Evolutionary conservation across 2,797 vertebrate species (phyloP).

Genomic region (Pipistrellus kuhlii): DNA sequence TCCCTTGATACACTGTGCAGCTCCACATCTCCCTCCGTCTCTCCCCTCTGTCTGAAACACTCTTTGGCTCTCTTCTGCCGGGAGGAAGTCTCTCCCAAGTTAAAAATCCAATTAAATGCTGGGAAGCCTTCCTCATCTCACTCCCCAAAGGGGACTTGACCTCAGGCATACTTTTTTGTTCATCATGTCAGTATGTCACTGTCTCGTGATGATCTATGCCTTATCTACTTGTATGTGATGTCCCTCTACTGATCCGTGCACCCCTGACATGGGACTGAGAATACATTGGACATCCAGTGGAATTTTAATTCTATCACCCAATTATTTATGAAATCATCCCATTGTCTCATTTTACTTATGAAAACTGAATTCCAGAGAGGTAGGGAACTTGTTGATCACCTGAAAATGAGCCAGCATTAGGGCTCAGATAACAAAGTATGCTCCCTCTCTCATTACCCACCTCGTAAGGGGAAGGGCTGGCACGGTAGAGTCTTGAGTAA

Average conservation of each 20-base stretch:
- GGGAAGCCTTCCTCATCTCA: neutral
- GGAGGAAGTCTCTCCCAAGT: neutral
- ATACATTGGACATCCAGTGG: neutral
- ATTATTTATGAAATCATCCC: neutral
- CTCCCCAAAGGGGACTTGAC: neutral
- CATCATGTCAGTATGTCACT: neutral
- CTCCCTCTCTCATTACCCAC: neutral
- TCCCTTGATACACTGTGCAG: neutral
- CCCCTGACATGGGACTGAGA: neutral
- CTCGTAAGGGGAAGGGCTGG: constrained; percentile 15
- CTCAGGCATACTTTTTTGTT: neutral
- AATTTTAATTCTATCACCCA: neutral
- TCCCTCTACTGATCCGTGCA: neutral
- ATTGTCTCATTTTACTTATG: neutral
- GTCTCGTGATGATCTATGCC: neutral
- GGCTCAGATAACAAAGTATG: constrained; percentile 44
- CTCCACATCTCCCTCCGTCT: neutral
- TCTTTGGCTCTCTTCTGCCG: neutral
- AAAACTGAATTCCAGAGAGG: neutral
- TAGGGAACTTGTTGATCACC: neutral
- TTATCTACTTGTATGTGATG: neutral
- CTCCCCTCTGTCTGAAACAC: neutral
- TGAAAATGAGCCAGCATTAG: neutral
- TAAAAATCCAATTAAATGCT: neutral
- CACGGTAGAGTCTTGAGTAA: neutral